Percentiles rank a stretch among this genome's conserved stretches.
Conservation (phyloP, 2,888 invertebrate genomes). For the Trichacis sp. region DNA sequence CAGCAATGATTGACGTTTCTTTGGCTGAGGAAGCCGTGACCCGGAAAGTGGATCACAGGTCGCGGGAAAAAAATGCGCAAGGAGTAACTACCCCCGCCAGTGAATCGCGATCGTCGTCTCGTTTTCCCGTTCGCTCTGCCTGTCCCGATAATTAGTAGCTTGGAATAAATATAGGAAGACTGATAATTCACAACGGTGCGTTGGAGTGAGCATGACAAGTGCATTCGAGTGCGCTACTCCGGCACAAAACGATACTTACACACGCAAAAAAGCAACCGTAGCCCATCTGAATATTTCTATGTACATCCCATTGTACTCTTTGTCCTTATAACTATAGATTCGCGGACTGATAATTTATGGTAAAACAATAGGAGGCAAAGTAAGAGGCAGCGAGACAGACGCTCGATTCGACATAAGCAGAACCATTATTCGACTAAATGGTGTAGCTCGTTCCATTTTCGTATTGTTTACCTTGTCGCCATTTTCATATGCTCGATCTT, state of each 20-base stretch:
- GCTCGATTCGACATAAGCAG: slow-evolving; percentile 58
- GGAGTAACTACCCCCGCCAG: slow-evolving; percentile 28
- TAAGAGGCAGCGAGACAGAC: slow-evolving; percentile 36
- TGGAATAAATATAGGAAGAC: slow-evolving; percentile 45
- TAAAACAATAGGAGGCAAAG: slow-evolving; percentile 58
- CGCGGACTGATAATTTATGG: slow-evolving; percentile 65
- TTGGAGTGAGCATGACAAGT: slow-evolving; percentile 66
- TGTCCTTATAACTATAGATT: slow-evolving; percentile 64
- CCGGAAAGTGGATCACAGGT: slow-evolving; percentile 43
- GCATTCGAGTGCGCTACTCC: slow-evolving; percentile 60
- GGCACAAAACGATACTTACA: slow-evolving; percentile 42
- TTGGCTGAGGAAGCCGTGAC: slow-evolving; percentile 36
- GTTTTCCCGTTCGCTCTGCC: slow-evolving; percentile 27
- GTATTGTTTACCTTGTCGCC: slow-evolving; percentile 48
- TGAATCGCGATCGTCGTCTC: slow-evolving; percentile 38
- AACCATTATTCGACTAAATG: slow-evolving; percentile 66
- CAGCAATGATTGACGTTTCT: slow-evolving; percentile 11
- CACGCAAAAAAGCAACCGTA: slow-evolving; percentile 38
- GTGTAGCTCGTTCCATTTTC: slow-evolving; percentile 48
- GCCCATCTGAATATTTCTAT: slow-evolving; percentile 64
- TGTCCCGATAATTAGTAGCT: slow-evolving; percentile 52
- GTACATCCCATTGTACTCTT: slow-evolving; percentile 66
- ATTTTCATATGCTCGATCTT: slow-evolving; percentile 34
- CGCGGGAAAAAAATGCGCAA: slow-evolving; percentile 42
- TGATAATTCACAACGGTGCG: slow-evolving; percentile 66